Conservation (phyloP, 2,797 vertebrate genomes). For the Phalanger gymnotis region DNA sequence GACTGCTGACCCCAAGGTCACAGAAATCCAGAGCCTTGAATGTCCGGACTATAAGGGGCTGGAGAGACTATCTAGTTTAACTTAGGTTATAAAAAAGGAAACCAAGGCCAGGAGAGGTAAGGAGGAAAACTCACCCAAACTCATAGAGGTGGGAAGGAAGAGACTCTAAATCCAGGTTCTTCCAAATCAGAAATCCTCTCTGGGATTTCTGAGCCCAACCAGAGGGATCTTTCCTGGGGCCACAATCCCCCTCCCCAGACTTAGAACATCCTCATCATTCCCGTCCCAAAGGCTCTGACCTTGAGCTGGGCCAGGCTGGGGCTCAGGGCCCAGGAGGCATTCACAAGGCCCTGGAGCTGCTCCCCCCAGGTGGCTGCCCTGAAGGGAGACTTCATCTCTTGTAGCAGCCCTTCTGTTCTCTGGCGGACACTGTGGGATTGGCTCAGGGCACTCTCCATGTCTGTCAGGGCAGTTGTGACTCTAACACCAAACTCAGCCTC, state of each 20-base stretch:
- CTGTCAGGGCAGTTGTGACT: slow-evolving; percentile 79
- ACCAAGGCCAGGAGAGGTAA: neutral
- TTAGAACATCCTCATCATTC: rapidly evolving
- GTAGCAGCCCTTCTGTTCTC: slow-evolving; percentile 79
- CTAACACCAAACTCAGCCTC: slow-evolving; percentile 83
- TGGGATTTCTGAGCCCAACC: neutral
- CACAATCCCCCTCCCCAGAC: slow-evolving; percentile 3
- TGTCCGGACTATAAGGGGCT: neutral
- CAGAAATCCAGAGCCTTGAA: neutral
- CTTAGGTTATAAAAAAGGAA: neutral
- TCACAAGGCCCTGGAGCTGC: slow-evolving; percentile 85
- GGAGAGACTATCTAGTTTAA: neutral
- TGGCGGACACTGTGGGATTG: slow-evolving; percentile 75
- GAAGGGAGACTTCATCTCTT: slow-evolving; percentile 77
- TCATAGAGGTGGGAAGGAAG: neutral
- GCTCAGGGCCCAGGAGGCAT: slow-evolving; percentile 82
- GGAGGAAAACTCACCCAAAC: neutral
- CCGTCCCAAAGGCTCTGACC: slow-evolving; percentile 74
- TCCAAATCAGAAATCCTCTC: neutral
- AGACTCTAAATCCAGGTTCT: rapidly evolving
- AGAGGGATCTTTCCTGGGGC: neutral
- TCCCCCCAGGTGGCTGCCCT: slow-evolving; percentile 82
- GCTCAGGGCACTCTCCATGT: slow-evolving; percentile 80
- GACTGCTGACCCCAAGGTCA: neutral
- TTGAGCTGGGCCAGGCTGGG: slow-evolving; percentile 85